Base-by-base conservation (phyloP, 2,113 vertebrate species). In the Tragelaphus strepsiceros region DNA sequence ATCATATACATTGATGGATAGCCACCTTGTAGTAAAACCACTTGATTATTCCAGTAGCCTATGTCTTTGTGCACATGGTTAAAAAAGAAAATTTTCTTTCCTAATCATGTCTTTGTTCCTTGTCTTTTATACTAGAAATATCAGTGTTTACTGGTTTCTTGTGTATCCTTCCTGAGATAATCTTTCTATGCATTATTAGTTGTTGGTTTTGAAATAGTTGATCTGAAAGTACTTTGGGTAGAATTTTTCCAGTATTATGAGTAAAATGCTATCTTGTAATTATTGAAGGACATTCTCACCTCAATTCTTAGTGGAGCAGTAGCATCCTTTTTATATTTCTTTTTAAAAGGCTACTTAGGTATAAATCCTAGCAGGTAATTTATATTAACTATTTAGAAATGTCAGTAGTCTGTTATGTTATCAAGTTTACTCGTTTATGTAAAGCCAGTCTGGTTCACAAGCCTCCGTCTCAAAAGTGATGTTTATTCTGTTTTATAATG, bases 371-470 rank as follows among this genome's bases (percentile, higher is more conserved):
- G 26, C 14, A 96, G 43, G 56, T 88, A 93, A 82, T 82, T 89
- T 56, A 35, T 89, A 58, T 92, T 86, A 67, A 14, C 81, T 94
- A 54, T 95, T 96, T 26, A 77, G 51, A 80, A 94, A 90, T 85
- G 28, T 94, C 59, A 61, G 8, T 84, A 35, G 17, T 93, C 78
- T 91, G 17, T 97, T 24, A 62, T 62, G 35, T 80, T 96, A 94
- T 93, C 6, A 95, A 78, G 7, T 71, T 96, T 96, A 64, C 53
- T 97, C 16, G 43, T 71, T 93, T 91, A 56, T 32, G 13, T 81
- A 91, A 97, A 97, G 7, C 15, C 90, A 51, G 49, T 39, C 59
- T 93, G 53, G 5, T 96, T 97, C 35, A 78, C 90, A 84, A 87
- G 16, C 53, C 39, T 88, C 51, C 64, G 30, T 32, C 32, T 89